Base-by-base conservation (phyloP, 2,888 invertebrate genomes). In the Noctua pronuba region DNA sequence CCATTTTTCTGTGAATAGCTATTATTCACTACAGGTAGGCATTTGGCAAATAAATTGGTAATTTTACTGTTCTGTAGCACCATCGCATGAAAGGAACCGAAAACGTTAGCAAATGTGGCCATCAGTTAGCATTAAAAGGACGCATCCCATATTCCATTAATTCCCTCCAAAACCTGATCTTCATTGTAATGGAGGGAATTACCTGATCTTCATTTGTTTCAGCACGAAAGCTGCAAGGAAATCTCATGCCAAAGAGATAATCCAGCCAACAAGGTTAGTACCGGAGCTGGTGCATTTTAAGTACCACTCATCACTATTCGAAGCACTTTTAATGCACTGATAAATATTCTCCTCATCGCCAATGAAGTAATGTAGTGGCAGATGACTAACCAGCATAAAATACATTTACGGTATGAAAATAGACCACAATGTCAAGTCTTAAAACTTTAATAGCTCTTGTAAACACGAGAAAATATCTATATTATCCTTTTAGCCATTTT, bases 401-500 rank as follows among this genome's bases (percentile, higher is more conserved):
- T 60, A 69, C 60, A 62, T 44, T 72, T 71, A 52, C 10, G n/a
- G 18, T 24, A 77, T 73, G n/a, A 55, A 83, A 77, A 83, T 66
- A 75, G 73, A 73, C 75, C 38, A 49, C 70, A 75, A 62, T 58
- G 65, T 52, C 65, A 66, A 31, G 60, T 35, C 79, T 49, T 84
- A 85, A 84, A 82, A 73, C 44, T 64, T 82, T 79, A 67, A 75
- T 73, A 70, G 21, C 58, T 31, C 58, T 67, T 82, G 85, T 77
- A 67, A 85, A 78, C 74, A 65, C 58, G 28, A 24, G 55, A 24
- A 67, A 49, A 58, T 77, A 52, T 71, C n/a, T 55, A 24, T 41
- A 64, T 67, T 67, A 58, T 58, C 62, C 65, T 70, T 46, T 60
- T 67, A 35, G 13, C 38, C 1, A 18, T 16, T 73, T 71, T 69